A percentile compares a stretch with the other conserved stretches of the same genome.
Evolutionary conservation across 2,797 vertebrate species (phyloP).

Genomic region (Ataeniobius toweri): DNA sequence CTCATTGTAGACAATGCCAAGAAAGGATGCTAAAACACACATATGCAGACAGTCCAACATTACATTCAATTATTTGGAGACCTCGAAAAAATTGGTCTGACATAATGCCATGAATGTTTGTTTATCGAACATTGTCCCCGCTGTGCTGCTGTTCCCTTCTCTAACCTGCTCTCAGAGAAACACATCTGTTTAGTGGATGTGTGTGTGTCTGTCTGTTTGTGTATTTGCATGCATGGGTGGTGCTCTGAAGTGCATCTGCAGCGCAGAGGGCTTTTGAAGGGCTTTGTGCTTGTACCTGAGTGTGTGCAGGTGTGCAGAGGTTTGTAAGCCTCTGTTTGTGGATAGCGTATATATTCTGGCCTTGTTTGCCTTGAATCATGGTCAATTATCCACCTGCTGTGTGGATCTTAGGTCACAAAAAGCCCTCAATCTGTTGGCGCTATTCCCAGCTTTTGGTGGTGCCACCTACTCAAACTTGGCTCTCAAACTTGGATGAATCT

Average conservation of each 20-base stretch:
- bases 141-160: constrained; percentile 23
- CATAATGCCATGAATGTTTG: constrained; percentile 60
- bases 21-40: constrained; percentile 48
- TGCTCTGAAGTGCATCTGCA: constrained; percentile 26
- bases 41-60: constrained; percentile 21
- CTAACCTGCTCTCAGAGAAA: constrained; percentile 28
- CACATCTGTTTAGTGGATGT: constrained; percentile 14
- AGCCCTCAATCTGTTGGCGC: constrained; percentile 39
- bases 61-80: constrained; percentile 28
- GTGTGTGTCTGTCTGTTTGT: constrained; percentile 28
- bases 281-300: constrained; percentile 49
- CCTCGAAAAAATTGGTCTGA: constrained; percentile 47
- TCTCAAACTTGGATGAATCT: constrained; percentile 49
- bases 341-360: constrained; percentile 27
- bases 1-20: constrained; percentile 71
- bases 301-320: constrained; percentile 55
- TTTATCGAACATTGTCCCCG: constrained; percentile 49
- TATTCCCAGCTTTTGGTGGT: constrained; percentile 36
- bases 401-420: constrained; percentile 63
- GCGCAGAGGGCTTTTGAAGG: constrained; percentile 58
- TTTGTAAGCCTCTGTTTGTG: constrained; percentile 40
- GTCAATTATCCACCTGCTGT: constrained; percentile 61
- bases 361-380: constrained; percentile 48
- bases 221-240: constrained; percentile 29
- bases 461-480: constrained; percentile 41